Evolutionary conservation across 1,140 invertebrate species (phyloP).

Genomic region (Ectropis grisescens): DNA sequence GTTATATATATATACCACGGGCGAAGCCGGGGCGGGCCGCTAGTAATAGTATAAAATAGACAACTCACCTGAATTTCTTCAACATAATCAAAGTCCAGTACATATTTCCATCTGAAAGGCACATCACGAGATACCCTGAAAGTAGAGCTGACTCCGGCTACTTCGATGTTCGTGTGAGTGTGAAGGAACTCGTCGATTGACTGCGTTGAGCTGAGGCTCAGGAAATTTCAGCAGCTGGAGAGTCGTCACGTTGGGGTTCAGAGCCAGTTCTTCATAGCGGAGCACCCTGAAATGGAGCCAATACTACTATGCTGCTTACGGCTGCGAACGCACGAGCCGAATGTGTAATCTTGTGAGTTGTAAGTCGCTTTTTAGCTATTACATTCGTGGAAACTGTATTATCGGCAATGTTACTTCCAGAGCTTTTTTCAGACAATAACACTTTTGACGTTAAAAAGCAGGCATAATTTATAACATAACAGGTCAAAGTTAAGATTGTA

Average conservation of each 20-base stretch:
- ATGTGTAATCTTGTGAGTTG: not conserved
- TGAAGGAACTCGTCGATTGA: constrained; percentile 81
- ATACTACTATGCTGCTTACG: not conserved
- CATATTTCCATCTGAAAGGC: constrained; percentile 87
- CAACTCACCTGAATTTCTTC: constrained; percentile 74
- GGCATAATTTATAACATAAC: too few relatives aligned
- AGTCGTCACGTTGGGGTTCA: constrained; percentile 80
- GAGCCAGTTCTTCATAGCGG: constrained; percentile 87
- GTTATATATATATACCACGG: too few relatives aligned
- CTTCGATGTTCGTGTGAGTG: constrained; percentile 83
- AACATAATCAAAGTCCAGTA: constrained; percentile 79
- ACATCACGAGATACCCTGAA: constrained; percentile 85
- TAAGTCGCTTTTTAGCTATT: too few relatives aligned
- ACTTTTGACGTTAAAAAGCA: too few relatives aligned
- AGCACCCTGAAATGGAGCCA: constrained; percentile 73
- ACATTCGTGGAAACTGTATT: too few relatives aligned
- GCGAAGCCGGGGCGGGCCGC: too few relatives aligned
- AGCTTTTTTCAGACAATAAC: too few relatives aligned
- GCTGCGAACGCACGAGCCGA: not conserved
- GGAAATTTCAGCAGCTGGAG: constrained; percentile 83
- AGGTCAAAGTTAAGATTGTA: too few relatives aligned
- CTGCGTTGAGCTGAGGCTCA: constrained; percentile 79
- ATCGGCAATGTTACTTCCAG: too few relatives aligned
- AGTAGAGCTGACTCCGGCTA: constrained; percentile 86
- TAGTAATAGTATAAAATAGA: too few relatives aligned